These are phyloP conservation scores for Eriocheir sinensis DNA, from an alignment of 1,140 invertebrate genomes.

Conservation along the genomic window DNA sequence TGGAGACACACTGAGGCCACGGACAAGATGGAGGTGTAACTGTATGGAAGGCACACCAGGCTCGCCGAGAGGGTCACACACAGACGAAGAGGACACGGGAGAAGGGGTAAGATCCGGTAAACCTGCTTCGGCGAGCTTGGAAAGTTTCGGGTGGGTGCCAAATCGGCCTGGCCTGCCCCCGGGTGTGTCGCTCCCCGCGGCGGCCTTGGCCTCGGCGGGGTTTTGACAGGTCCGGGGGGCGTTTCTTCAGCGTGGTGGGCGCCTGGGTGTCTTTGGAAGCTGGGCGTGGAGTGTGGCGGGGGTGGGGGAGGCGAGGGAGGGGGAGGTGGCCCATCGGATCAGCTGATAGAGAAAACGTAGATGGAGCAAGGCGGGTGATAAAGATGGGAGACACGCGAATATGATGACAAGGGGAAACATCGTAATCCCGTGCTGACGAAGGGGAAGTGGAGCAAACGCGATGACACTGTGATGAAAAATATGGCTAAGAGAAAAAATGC, in stretches of 20 bases:
- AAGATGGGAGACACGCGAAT: background rate
- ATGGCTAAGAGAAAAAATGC: no score
- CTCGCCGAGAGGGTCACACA: background rate
- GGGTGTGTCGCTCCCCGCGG: constrained; percentile 65
- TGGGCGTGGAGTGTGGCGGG: background rate
- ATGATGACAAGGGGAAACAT: background rate
- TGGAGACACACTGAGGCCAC: constrained; percentile 36
- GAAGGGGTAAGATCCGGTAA: constrained; percentile 62
- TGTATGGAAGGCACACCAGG: constrained; percentile 46
- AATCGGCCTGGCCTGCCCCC: constrained; percentile 24
- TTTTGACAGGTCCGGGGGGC: constrained; percentile 64
- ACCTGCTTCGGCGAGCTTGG: constrained; percentile 28
- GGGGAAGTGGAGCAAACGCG: no score
- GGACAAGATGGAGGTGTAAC: constrained; percentile 60
- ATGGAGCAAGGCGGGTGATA: background rate
- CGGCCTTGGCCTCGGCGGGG: constrained; percentile 70
- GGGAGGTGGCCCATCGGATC: background rate
- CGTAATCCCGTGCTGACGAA: no score
- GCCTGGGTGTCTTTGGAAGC: background rate
- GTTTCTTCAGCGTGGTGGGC: background rate
- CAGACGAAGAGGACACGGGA: constrained; percentile 63
- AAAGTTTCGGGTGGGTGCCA: constrained; percentile 57
- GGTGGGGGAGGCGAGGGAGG: background rate
- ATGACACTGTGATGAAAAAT: no score
- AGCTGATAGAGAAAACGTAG: constrained; percentile 14